phyloP scores from a whole-genome alignment of 1,140 invertebrate genomes.

The Drosophila subpulchrella region DNA sequence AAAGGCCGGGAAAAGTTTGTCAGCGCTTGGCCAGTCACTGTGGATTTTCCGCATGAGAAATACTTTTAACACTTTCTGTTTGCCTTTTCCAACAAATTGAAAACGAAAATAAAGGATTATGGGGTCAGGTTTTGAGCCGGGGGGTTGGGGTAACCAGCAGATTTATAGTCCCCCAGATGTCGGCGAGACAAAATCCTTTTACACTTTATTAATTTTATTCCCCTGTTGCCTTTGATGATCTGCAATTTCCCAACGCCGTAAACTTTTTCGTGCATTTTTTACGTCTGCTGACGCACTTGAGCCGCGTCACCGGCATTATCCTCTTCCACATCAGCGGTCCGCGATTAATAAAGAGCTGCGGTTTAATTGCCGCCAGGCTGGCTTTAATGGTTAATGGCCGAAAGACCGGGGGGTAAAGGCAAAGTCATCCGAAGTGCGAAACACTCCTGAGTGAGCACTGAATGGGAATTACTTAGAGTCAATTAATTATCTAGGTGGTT shows the following conservation, averaged over 20 bases:
- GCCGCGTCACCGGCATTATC: constrained; percentile 43
- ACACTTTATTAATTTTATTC: constrained; percentile 72
- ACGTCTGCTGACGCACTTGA: constrained; percentile 41
- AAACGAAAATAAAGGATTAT: constrained; percentile 65
- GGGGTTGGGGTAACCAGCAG: neutral
- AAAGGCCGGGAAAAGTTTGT: constrained; percentile 50
- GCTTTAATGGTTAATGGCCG: constrained; percentile 29
- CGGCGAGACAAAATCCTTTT: constrained; percentile 58
- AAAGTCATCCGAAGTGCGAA: constrained; percentile 21
- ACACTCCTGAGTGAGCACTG: constrained; percentile 14
- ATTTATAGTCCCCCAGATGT: constrained; percentile 31
- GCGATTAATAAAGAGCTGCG: constrained; percentile 67
- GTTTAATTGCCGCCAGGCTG: constrained; percentile 36
- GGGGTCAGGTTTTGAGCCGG: constrained; percentile 10
- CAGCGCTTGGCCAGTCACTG: constrained; percentile 48
- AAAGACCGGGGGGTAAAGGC: neutral
- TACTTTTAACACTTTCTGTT: constrained; percentile 67
- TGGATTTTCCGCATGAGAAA: constrained; percentile 65
- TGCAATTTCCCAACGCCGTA: constrained; percentile 18
- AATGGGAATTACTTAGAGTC: constrained; percentile 22
- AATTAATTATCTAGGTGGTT: constrained; percentile 30
- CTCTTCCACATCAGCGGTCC: constrained; percentile 65
- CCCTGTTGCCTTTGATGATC: constrained; percentile 34
- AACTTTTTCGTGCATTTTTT: constrained; percentile 10
- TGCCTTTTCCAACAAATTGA: constrained; percentile 60